Conservation (phyloP, 2,888 invertebrate species). For the Ctena decussata region DNA sequence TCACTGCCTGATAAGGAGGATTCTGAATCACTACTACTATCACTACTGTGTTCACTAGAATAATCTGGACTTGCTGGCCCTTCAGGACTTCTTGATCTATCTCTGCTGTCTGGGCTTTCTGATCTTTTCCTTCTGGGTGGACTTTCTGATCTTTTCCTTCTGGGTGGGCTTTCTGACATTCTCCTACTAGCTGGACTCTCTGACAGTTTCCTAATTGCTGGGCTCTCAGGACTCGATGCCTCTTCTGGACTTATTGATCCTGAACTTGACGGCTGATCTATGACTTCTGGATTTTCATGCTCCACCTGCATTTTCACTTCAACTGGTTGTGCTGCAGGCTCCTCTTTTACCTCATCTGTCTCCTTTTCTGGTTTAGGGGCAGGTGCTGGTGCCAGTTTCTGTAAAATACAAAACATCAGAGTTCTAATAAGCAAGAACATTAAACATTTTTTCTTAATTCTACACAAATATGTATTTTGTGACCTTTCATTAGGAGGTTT, state of each 20-base stretch:
- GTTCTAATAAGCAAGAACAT: too few species aligned
- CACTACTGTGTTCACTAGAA: slow-evolving; percentile 32
- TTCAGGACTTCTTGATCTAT: neutral
- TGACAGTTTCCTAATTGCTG: too few species aligned
- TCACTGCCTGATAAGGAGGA: slow-evolving; percentile 38
- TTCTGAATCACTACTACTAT: slow-evolving; percentile 48
- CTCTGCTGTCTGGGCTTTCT: neutral
- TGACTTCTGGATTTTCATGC: neutral
- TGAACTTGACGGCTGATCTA: neutral
- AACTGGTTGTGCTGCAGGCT: neutral
- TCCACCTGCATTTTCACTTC: neutral
- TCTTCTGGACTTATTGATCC: too few species aligned
- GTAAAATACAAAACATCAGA: too few species aligned
- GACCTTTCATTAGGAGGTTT: too few species aligned
- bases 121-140: neutral
- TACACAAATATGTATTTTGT: too few species aligned
- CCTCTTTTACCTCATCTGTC: neutral
- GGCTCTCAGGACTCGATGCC: neutral
- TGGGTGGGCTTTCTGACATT: neutral
- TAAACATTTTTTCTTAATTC: too few species aligned
- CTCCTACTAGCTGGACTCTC: neutral
- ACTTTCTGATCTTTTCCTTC: too few species aligned
- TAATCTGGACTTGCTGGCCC: slow-evolving; percentile 40
- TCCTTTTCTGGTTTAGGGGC: neutral
- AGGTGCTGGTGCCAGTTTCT: neutral